Evolutionary conservation across 2,113 vertebrate genomes (phyloP).

Genomic region (Brachypodius melanocephalos): DNA sequence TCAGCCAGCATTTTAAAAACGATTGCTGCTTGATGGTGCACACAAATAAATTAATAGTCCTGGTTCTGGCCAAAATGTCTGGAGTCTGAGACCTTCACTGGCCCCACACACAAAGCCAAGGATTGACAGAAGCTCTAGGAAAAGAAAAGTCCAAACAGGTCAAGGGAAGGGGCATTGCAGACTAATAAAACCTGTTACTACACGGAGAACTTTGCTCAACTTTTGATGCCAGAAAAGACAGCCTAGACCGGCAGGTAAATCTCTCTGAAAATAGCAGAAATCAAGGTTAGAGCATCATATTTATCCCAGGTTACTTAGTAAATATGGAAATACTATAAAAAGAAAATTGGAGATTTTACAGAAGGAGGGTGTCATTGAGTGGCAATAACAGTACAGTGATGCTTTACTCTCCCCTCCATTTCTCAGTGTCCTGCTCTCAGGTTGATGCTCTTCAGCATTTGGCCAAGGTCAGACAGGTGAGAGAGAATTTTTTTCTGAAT

Average conservation of each 20-base stretch:
- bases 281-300: not conserved
- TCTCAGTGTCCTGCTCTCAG: not conserved
- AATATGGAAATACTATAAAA: not conserved
- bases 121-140: not conserved
- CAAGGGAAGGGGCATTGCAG: not conserved
- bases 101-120: not conserved
- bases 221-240: not conserved
- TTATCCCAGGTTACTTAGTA: not conserved
- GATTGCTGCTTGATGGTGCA: not conserved
- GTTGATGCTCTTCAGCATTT: not conserved
- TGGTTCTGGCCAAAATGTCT: not conserved
- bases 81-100: not conserved
- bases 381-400: not conserved
- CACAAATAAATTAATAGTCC: not conserved
- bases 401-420: not conserved
- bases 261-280: not conserved
- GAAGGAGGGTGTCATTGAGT: not conserved
- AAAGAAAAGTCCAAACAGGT: constrained; percentile 8
- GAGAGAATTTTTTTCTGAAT: not conserved
- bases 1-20: not conserved
- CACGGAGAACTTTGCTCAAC: not conserved
- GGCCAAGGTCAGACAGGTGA: not conserved
- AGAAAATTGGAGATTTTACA: not conserved
- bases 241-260: constrained; percentile 16
- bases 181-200: constrained; percentile 8